These are phyloP conservation scores for Triops cancriformis DNA, from an alignment of 1,140 invertebrate genomes.

Conservation along the genomic window DNA sequence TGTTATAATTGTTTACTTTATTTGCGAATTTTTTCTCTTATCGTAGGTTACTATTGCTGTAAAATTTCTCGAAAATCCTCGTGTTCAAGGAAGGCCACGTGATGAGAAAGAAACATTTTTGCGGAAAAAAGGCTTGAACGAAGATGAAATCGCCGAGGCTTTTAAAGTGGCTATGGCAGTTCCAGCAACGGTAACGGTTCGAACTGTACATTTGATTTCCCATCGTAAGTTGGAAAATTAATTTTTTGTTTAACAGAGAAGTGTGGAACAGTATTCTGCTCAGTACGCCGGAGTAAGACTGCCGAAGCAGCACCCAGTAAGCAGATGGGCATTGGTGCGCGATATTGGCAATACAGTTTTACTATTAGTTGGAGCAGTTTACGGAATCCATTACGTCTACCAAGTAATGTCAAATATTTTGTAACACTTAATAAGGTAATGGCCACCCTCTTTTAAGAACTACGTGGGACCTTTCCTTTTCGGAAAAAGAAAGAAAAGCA, in stretches of 20 bases:
- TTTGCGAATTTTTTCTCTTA: constrained; percentile 30
- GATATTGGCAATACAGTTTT: constrained; percentile 58
- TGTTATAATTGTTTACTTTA: not conserved
- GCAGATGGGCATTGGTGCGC: constrained; percentile 47
- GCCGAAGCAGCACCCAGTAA: not conserved
- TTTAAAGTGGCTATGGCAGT: constrained; percentile 49
- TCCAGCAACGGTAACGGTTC: not conserved
- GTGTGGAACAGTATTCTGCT: constrained; percentile 7
- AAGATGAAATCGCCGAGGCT: constrained; percentile 65
- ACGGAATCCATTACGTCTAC: constrained; percentile 27
- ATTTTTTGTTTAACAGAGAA: not conserved
- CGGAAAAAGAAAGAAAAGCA: constrained; percentile 50
- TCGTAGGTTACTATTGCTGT: constrained; percentile 69
- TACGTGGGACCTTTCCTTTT: constrained; percentile 54
- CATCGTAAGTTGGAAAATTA: not conserved
- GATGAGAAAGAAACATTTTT: constrained; percentile 70
- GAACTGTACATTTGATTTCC: not conserved
- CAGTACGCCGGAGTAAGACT: not conserved
- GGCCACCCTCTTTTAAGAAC: constrained; percentile 43
- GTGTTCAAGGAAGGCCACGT: constrained; percentile 60
- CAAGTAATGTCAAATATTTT: constrained; percentile 18
- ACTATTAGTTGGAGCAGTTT: constrained; percentile 49
- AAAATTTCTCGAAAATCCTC: constrained; percentile 75
- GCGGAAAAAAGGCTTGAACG: constrained; percentile 65
- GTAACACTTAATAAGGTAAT: constrained; percentile 29